Conservation (phyloP, 1,140 invertebrate species). For the Cotesia typhae region DNA sequence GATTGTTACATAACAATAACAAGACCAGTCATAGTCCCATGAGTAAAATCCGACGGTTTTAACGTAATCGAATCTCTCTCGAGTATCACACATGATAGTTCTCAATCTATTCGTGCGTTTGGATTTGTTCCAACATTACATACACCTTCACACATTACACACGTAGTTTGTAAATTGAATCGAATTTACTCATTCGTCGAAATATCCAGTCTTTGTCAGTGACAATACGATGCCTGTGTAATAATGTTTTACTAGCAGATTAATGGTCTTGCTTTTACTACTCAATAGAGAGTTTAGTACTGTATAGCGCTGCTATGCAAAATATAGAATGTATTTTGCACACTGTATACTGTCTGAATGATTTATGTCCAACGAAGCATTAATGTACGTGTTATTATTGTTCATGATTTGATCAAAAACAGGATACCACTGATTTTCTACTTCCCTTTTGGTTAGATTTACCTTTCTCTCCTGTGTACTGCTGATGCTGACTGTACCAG, state of each 20-base stretch:
- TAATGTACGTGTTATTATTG: slow-evolving; percentile 4
- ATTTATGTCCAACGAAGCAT: slow-evolving; percentile 1
- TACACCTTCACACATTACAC: neutral
- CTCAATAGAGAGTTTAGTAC: neutral
- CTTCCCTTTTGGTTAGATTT: slow-evolving; percentile 5
- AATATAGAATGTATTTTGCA: neutral
- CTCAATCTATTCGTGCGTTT: neutral
- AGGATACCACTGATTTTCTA: neutral
- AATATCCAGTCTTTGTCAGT: neutral
- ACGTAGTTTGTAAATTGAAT: slow-evolving; percentile 1
- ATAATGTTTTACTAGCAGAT: neutral
- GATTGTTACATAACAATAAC: too few species aligned
- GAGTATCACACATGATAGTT: too few species aligned
- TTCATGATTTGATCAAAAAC: slow-evolving; percentile 18
- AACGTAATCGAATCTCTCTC: slow-evolving; percentile 3
- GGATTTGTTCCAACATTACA: too few species aligned
- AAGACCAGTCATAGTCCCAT: too few species aligned
- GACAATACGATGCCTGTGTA: neutral
- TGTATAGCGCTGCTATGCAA: neutral
- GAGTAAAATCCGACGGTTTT: neutral
- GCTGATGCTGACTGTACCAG: neutral
- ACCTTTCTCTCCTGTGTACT: neutral
- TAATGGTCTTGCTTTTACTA: neutral
- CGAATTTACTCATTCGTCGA: neutral
- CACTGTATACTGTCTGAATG: neutral